Conservation (phyloP, 2,888 invertebrate genomes). For the Apamea epomidion region DNA sequence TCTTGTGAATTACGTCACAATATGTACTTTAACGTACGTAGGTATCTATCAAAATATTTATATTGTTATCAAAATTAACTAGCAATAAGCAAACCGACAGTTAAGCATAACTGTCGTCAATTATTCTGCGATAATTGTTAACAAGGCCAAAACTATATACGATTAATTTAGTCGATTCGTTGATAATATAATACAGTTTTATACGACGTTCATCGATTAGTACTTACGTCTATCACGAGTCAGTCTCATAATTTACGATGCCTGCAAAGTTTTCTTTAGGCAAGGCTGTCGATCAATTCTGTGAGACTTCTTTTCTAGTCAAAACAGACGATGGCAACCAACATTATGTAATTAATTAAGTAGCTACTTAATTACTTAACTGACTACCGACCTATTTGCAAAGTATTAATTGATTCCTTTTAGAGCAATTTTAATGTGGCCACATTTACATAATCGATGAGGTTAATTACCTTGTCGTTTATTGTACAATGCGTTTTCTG, state of each 20-base stretch:
- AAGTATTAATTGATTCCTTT: constrained; percentile 62
- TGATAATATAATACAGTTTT: constrained; percentile 21
- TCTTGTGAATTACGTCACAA: constrained; percentile 5
- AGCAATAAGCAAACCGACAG: constrained; percentile 19
- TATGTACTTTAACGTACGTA: constrained; percentile 8
- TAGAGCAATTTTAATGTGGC: constrained; percentile 50
- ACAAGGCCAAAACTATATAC: not conserved
- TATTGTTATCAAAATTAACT: constrained; percentile 38
- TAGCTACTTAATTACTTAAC: constrained; percentile 57
- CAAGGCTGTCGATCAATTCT: constrained; percentile 52
- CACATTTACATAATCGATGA: constrained; percentile 52
- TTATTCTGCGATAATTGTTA: constrained; percentile 22
- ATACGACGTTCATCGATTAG: constrained; percentile 37
- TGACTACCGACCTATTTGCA: constrained; percentile 44
- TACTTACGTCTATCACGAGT: constrained; percentile 45
- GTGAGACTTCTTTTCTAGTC: constrained; percentile 44
- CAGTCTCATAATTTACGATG: constrained; percentile 55
- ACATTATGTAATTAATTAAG: constrained; percentile 55
- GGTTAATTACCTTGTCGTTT: constrained; percentile 33
- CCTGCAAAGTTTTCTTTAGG: constrained; percentile 53
- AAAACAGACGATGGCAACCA: constrained; percentile 40
- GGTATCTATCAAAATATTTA: constrained; percentile 41
- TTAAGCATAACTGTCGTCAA: not conserved
- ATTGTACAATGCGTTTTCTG: constrained; percentile 38
- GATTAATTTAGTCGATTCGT: not conserved